Evolutionary conservation across 2,888 invertebrate species (phyloP).

Genomic region (Harpagoxenus sublaevis): DNA sequence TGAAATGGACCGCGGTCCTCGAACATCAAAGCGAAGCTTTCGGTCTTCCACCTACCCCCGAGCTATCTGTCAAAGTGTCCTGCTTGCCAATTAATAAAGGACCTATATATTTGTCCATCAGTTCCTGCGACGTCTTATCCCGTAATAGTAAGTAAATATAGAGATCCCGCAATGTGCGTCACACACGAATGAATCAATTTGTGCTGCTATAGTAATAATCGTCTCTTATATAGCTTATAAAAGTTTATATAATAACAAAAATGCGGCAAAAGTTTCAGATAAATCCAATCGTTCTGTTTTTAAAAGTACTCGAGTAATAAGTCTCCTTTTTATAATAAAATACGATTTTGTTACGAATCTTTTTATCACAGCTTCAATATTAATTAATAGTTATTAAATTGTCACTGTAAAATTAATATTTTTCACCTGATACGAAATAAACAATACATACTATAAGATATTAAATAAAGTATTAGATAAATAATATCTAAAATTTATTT

Average conservation of each 20-base stretch:
- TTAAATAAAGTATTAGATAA: not conserved
- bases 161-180: constrained; percentile 50
- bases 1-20: constrained; percentile 82
- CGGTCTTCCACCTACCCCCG: constrained; percentile 73
- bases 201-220: not conserved
- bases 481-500: not conserved
- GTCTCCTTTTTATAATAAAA: not conserved
- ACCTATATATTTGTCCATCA: constrained; percentile 81
- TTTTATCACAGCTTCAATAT: not conserved
- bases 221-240: not conserved
- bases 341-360: not conserved
- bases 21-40: constrained; percentile 82
- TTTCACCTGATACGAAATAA: not conserved
- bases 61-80: constrained; percentile 78
- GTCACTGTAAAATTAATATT: not conserved
- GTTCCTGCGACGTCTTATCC: constrained; percentile 81
- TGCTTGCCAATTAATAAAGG: constrained; percentile 84
- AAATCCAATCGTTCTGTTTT: constrained; percentile 75
- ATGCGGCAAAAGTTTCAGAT: constrained; percentile 83
- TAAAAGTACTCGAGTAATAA: not conserved
- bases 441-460: not conserved
- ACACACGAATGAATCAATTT: constrained; percentile 18
- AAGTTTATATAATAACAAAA: not conserved
- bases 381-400: not conserved
- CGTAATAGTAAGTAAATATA: constrained; percentile 82